These are phyloP conservation scores for Deroplatys truncata DNA, from an alignment of 2,888 invertebrate genomes.

Conservation along the genomic window DNA sequence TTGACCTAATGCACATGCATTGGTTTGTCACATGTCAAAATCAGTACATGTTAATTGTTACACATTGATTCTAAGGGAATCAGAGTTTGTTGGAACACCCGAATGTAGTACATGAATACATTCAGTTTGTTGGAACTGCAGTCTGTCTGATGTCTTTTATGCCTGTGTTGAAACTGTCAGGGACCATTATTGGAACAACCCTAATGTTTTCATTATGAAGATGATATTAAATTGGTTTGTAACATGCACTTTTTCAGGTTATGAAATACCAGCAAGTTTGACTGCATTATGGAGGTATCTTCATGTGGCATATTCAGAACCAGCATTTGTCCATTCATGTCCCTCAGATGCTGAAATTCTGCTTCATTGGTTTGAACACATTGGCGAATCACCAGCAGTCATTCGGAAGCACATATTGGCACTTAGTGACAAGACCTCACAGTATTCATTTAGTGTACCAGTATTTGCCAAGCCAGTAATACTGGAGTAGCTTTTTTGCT, in stretches of 20 bases:
- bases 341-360: slow-evolving; percentile 34
- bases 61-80: too few species aligned
- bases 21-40: too few species aligned
- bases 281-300: slow-evolving; percentile 34
- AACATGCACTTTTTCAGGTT: slow-evolving; percentile 25
- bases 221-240: not conserved
- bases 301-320: slow-evolving; percentile 33
- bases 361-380: slow-evolving; percentile 34
- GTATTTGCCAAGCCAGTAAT: slow-evolving; percentile 25
- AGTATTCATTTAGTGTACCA: slow-evolving; percentile 25
- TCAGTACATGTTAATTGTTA: too few species aligned
- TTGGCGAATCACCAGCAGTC: slow-evolving; percentile 22
- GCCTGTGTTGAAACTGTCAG: too few species aligned
- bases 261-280: slow-evolving; percentile 31
- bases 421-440: slow-evolving; percentile 18
- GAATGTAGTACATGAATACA: too few species aligned
- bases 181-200: too few species aligned
- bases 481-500: slow-evolving; percentile 6
- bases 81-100: too few species aligned
- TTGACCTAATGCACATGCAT: too few species aligned
- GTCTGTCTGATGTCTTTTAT: too few species aligned
- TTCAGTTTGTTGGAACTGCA: too few species aligned
- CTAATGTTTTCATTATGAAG: too few species aligned
- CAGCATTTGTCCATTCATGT: slow-evolving; percentile 32
- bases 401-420: slow-evolving; percentile 21